Base-by-base conservation (phyloP, 2,888 invertebrate species). In the Tipula confusa region DNA sequence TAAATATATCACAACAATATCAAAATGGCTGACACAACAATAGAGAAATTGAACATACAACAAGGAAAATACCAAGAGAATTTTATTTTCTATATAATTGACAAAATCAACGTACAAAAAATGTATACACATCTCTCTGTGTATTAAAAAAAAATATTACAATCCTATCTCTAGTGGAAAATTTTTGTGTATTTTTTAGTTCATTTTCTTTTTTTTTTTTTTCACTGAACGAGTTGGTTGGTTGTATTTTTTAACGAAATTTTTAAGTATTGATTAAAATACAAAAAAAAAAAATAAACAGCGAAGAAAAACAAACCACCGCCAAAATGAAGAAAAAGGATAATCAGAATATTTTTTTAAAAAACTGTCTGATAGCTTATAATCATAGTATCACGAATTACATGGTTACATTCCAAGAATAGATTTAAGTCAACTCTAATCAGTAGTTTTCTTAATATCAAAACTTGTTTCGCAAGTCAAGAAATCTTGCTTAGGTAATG, bases 21-120 rank as follows among this genome's bases (percentile, higher is more conserved):
- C 80, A 80, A 80, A 80, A 80, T 80, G 80, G 80, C 80, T 80
- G 80, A 80, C 80, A 80, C 80, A 79, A 79, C 79, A 80, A 80
- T 80, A 80, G 80, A 80, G 80, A 80, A 80, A 29, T 29, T 80
- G 80, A 80, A 80, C 29, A 80, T 29, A 79, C 11, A 79, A 80
- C 31, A 80, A 80, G 80, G 31, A 29, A 80, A 29, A 82, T 36
- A 33, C 33, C 64, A 64, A 64, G 64, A 64, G 64, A 64, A 24
- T 64, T 64, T 64, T 24, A 33, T 33, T 64, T 24, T 64, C 24
- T 64, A 33, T 82, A 82, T 82, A 82, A 82, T 82, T 82, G 82
- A 82, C 82, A 82, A 82, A n/a, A 82, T 82, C 82, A 36, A 82
- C 82, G 82, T 80, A 80, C 31, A 80, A 80, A 64, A 29, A 29